Base-by-base conservation (phyloP, 2,888 invertebrate genomes). In the Catocala sponsa region DNA sequence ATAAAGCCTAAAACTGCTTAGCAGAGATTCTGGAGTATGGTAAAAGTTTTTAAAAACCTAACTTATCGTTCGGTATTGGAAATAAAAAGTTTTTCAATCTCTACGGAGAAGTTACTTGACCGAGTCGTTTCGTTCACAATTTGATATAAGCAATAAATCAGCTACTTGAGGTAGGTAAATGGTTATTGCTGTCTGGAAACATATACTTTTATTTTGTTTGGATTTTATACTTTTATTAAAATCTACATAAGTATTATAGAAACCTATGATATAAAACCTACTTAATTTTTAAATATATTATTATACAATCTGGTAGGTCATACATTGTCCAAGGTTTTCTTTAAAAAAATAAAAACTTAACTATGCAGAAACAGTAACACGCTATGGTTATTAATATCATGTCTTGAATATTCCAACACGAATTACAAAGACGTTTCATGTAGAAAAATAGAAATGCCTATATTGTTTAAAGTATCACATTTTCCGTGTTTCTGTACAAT, bases 81-180 rank as follows among this genome's bases (percentile, higher is more conserved):
- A 74, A 68, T 75, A 72, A 72, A 78, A 79, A 80, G 70, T 80
- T 80, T 78, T 79, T 78, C 79, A 79, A 80, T 79, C 76, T 71
- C 61, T 62, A 61, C 63, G 50, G 33, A 57, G 35, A 69, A 74
- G 71, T 61, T 55, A 71, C 68, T 77, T 77, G 75, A 79, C 69
- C 69, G 74, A 71, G 47, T 65, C 59, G 52, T 59, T 63, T 61
- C 49, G 65, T 68, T 47, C 57, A 66, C 59, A 63, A 68, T 78
- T 76, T 73, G 62, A 71, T 68, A 65, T 69, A 59, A 65, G 63
- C 65, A 60, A 77, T 72, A 76, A 72, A 78, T 75, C 67, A 70
- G 57, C 54, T 58, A 63, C 72, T 69, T 63, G 55, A 65, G 62
- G 62, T 62, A 54, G 55, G 62, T 65, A 64, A 68, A 74, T 65